These are phyloP conservation scores for Hippocampus comes DNA, from an alignment of 2,113 vertebrate species.

Conservation along the genomic window DNA sequence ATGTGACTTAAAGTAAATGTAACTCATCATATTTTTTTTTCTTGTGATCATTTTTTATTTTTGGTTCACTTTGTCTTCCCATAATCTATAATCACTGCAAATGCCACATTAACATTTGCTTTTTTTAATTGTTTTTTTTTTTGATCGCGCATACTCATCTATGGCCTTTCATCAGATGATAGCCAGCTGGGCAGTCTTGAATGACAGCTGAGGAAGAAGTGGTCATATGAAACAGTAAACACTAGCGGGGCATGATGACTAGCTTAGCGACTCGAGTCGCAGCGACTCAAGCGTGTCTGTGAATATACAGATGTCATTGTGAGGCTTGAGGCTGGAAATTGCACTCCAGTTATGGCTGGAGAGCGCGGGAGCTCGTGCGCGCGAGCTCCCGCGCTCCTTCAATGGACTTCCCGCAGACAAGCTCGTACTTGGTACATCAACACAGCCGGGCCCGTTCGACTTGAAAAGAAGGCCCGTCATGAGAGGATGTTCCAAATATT, in stretches of 20 bases:
- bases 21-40: neutral
- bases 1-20: neutral
- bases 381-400: slow-evolving; percentile 2
- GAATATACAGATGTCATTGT: slow-evolving; percentile 7
- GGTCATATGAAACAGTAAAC: slow-evolving; percentile 10
- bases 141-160: neutral
- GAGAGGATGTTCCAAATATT: slow-evolving; percentile 37
- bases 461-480: slow-evolving; percentile 28
- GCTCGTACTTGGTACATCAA: slow-evolving; percentile 26
- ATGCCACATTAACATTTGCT: slow-evolving; percentile 7
- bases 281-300: slow-evolving; percentile 20
- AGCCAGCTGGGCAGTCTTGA: slow-evolving; percentile 1
- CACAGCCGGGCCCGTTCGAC: slow-evolving; percentile 19
- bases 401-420: slow-evolving; percentile 15
- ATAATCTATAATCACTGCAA: neutral
- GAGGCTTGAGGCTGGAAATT: slow-evolving; percentile 15
- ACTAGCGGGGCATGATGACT: neutral
- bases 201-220: slow-evolving; percentile 9
- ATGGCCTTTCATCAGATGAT: slow-evolving; percentile 1
- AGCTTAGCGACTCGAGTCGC: slow-evolving; percentile 22
- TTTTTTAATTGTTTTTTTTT: neutral
- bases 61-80: neutral
- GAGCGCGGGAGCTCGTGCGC: slow-evolving; percentile 12
- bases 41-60: neutral
- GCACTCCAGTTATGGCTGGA: slow-evolving; percentile 10